phyloP scores from a whole-genome alignment of 2,797 vertebrate genomes.

The Caiman crocodilus region DNA sequence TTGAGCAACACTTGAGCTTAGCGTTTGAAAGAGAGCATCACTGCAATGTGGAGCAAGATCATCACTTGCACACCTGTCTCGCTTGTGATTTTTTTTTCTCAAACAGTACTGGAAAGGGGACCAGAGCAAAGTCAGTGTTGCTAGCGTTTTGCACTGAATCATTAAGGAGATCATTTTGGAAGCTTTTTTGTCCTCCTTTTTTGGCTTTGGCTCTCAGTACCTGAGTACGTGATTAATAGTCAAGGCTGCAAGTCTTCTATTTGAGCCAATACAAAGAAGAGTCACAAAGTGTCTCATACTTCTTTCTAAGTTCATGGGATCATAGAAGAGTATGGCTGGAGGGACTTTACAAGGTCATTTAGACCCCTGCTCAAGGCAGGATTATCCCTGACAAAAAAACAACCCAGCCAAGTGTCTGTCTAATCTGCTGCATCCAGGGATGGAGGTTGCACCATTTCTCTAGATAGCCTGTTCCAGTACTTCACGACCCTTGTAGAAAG shows the following conservation, averaged over 20 bases:
- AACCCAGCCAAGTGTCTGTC: too few species aligned
- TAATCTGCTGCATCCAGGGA: too few species aligned
- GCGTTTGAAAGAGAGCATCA: constrained; percentile 40
- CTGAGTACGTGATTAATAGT: neutral
- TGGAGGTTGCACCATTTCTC: too few species aligned
- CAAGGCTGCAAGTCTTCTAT: constrained; percentile 9
- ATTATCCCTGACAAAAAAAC: too few species aligned
- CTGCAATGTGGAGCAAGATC: neutral
- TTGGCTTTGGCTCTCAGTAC: constrained; percentile 5
- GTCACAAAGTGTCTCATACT: neutral
- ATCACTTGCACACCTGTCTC: neutral
- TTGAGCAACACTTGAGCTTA: constrained; percentile 57
- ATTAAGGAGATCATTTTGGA: neutral
- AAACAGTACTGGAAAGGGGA: neutral
- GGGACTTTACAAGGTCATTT: neutral
- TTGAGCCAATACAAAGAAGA: neutral
- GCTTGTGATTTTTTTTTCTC: neutral
- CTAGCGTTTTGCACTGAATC: neutral
- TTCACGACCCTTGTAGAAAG: too few species aligned
- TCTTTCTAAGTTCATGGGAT: too few species aligned
- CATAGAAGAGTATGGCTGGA: neutral
- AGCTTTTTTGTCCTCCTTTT: constrained; percentile 19
- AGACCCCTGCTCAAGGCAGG: too few species aligned
- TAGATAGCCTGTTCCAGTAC: too few species aligned
- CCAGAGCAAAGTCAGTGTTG: neutral